Conservation (phyloP, 2,113 vertebrate genomes). For the Sigmodon hispidus region DNA sequence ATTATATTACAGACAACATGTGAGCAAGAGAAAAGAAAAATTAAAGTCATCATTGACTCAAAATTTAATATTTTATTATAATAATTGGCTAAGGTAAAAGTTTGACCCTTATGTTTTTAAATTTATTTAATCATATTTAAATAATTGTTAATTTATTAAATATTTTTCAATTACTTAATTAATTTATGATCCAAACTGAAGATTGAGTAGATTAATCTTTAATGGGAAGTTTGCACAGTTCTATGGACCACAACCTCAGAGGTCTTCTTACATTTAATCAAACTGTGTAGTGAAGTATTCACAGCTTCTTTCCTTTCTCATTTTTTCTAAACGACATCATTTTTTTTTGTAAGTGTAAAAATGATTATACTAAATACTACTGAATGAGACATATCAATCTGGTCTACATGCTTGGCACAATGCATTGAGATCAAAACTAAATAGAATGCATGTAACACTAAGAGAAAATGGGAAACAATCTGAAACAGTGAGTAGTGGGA, state of each 20-base stretch:
- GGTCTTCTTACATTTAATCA: not conserved
- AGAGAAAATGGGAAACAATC: not conserved
- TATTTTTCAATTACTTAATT: no score
- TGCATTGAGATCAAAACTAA: not conserved
- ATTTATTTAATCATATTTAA: no score
- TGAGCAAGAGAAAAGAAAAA: not conserved
- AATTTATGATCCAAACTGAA: not conserved
- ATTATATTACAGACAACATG: not conserved
- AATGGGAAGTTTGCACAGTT: not conserved
- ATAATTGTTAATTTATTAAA: no score
- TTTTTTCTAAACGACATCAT: not conserved
- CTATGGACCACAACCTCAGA: not conserved
- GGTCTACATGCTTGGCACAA: not conserved
- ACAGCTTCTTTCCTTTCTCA: not conserved
- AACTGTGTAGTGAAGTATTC: not conserved
- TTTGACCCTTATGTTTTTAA: not conserved
- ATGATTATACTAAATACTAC: not conserved
- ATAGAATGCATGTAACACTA: not conserved
- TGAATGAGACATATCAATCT: not conserved
- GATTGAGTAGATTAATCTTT: not conserved
- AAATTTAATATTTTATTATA: not conserved
- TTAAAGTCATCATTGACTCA: not conserved
- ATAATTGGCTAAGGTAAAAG: not conserved
- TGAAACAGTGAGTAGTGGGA: not conserved
- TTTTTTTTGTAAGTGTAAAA: not conserved